Conservation (phyloP, 2,888 invertebrate species). For the Eutolmus rufibarbis region DNA sequence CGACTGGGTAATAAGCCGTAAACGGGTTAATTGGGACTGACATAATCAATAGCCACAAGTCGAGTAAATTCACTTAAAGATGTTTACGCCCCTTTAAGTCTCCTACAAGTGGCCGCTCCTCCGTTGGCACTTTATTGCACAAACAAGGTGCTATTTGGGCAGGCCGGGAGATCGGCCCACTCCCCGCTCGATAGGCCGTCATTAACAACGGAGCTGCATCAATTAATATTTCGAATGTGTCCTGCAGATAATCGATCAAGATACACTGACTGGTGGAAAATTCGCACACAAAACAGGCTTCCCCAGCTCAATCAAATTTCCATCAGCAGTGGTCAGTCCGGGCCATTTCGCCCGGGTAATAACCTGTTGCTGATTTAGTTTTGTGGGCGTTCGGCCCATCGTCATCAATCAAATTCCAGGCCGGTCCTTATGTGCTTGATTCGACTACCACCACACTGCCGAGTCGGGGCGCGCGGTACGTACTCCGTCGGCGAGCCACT, state of each 20-base stretch:
- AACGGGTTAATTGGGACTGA: not conserved
- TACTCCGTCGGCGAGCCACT: not conserved
- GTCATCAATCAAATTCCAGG: constrained; percentile 11
- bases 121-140: not conserved
- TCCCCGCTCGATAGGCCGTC: not conserved
- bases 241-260: constrained; percentile 21
- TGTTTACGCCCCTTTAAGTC: not conserved
- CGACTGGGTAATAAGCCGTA: not conserved
- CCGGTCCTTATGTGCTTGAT: not conserved
- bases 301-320: constrained; percentile 27
- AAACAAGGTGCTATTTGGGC: not conserved
- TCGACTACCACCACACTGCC: not conserved
- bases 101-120: not conserved
- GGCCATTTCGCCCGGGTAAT: not conserved
- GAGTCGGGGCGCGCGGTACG: no score
- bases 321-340: constrained; percentile 28
- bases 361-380: constrained; percentile 5
- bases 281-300: not conserved
- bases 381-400: not conserved
- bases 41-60: not conserved
- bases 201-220: constrained; percentile 20
- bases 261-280: constrained; percentile 15
- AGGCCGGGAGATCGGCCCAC: not conserved
- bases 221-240: constrained; percentile 29
- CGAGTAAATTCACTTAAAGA: not conserved